phyloP scores from a whole-genome alignment of 2,888 invertebrate genomes.

The Agrypnus murinus region DNA sequence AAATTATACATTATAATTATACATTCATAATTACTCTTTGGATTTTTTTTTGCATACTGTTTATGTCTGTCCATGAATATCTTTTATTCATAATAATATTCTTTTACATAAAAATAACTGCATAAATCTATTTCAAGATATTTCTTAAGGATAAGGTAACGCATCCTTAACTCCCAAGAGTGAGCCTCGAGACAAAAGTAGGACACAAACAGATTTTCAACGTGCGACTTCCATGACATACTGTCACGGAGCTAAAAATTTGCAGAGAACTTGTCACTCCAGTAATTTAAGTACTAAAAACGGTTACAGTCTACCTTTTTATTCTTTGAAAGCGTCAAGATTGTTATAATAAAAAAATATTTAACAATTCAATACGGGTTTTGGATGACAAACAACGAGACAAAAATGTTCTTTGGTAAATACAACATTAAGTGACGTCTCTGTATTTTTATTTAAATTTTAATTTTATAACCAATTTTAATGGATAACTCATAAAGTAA shows the following conservation, averaged over 20 bases:
- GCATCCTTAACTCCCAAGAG: conserved; percentile 36
- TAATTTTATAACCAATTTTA: not conserved
- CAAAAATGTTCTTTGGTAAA: too few species aligned
- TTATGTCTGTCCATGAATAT: too few species aligned
- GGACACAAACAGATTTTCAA: conserved; percentile 50
- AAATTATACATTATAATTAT: too few species aligned
- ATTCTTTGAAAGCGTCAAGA: not conserved
- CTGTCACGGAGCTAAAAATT: conserved; percentile 29
- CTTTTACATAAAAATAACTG: conserved; percentile 5
- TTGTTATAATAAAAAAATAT: not conserved
- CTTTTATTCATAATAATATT: not conserved
- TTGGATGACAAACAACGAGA: not conserved
- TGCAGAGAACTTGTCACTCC: conserved; percentile 26
- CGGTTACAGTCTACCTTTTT: conserved; percentile 4
- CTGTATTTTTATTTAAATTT: too few species aligned
- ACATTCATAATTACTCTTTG: too few species aligned
- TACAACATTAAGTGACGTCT: too few species aligned
- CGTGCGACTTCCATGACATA: conserved; percentile 35
- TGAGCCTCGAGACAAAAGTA: conserved; percentile 49
- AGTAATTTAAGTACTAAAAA: conserved; percentile 21
- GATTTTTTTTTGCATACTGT: too few species aligned
- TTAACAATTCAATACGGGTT: conserved; percentile 7
- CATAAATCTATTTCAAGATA: conserved; percentile 23
- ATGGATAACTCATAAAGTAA: too few species aligned
- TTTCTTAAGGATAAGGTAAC: conserved; percentile 25